phyloP scores from a whole-genome alignment of 2,113 vertebrate species.

The Pan paniscus region DNA sequence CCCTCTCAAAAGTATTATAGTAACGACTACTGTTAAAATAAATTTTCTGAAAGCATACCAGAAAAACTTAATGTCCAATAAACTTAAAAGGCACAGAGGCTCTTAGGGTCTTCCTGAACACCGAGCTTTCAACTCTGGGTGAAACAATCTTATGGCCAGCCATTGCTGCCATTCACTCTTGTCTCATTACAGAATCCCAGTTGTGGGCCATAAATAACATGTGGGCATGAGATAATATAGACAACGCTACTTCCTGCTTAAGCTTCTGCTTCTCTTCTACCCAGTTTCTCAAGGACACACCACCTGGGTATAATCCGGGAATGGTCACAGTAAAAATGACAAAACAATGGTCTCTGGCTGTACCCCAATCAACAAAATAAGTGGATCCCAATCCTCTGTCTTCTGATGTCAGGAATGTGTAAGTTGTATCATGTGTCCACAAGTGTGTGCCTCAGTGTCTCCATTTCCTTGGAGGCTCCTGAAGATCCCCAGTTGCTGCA shows the following conservation, averaged over 20 bases:
- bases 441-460: neutral
- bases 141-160: neutral
- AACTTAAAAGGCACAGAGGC: neutral
- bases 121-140: neutral
- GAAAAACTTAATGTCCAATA: neutral
- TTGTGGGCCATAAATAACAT: neutral
- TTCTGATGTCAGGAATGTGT: neutral
- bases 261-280: neutral
- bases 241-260: neutral
- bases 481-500: neutral
- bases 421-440: accelerated
- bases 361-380: neutral
- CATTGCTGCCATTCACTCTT: neutral
- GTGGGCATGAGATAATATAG: neutral
- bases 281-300: neutral
- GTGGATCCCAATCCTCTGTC: neutral
- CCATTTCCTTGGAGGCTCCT: neutral
- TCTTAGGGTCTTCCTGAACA: neutral
- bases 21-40: neutral
- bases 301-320: neutral
- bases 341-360: neutral
- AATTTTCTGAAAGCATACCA: neutral
- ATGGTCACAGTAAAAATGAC: neutral
- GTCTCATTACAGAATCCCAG: neutral
- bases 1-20: neutral